Evolutionary conservation across 1,140 invertebrate genomes (phyloP).

Genomic region (Leptinotarsa lineolata): DNA sequence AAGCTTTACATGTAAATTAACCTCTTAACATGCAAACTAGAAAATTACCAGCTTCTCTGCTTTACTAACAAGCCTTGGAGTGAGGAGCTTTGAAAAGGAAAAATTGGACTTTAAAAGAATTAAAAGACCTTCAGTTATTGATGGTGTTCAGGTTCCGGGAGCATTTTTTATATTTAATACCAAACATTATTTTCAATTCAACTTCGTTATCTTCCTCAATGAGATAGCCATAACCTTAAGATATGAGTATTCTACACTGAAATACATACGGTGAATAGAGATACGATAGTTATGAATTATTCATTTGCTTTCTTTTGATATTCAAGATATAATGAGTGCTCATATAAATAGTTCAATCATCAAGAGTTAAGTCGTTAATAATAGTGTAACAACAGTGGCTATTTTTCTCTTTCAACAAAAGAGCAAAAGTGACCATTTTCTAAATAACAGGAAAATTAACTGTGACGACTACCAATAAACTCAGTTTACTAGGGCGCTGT

Average conservation of each 20-base stretch:
- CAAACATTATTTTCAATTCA: too few species aligned
- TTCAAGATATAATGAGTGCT: background rate
- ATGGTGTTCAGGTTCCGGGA: background rate
- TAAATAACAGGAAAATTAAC: conserved; percentile 9
- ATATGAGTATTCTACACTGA: too few species aligned
- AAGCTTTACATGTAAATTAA: conserved; percentile 51
- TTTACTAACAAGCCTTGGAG: conserved; percentile 14
- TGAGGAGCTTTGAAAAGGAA: conserved; percentile 18
- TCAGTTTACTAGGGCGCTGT: background rate
- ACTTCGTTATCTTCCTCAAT: too few species aligned
- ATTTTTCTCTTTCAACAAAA: conserved; percentile 16
- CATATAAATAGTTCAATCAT: background rate
- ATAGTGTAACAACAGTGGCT: conserved; percentile 1
- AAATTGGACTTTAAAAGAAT: conserved; percentile 19
- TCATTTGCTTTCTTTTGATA: background rate
- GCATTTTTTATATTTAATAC: too few species aligned
- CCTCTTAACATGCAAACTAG: conserved; percentile 50
- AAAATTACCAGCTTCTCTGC: conserved; percentile 48
- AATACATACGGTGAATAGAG: too few species aligned
- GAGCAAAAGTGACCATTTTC: conserved; percentile 5
- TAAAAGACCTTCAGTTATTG: conserved; percentile 27
- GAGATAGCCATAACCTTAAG: too few species aligned
- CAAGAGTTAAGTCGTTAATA: conserved; percentile 21
- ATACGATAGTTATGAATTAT: too few species aligned
- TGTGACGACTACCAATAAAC: conserved; percentile 7